phyloP scores from a whole-genome alignment of 1,140 invertebrate species.

The Trachymyrmex septentrionalis region DNA sequence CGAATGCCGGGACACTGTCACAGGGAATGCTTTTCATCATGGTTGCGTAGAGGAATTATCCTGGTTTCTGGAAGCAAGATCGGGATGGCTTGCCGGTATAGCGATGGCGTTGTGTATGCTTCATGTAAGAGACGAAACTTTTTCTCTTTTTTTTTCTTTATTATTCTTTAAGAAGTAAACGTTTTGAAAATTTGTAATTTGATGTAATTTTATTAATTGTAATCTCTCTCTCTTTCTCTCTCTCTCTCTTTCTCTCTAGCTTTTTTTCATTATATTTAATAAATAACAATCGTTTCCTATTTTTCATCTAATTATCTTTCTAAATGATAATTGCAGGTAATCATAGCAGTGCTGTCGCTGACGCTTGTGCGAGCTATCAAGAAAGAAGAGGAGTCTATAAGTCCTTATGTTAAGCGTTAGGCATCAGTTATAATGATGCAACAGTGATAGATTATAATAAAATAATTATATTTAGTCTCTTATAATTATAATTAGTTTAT shows the following conservation, averaged over 20 bases:
- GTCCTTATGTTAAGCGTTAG: conserved; percentile 79
- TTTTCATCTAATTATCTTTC: conserved; percentile 5
- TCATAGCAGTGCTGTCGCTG: conserved; percentile 89
- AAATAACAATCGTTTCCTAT: not conserved
- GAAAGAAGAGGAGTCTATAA: conserved; percentile 90
- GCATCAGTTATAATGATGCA: conserved; percentile 4
- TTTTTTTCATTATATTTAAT: not conserved
- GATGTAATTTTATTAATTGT: not conserved
- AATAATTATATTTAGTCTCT: not conserved
- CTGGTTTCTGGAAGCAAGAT: conserved; percentile 93
- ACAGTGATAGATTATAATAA: not conserved
- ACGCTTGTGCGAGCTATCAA: conserved; percentile 90
- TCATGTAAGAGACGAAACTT: conserved; percentile 87
- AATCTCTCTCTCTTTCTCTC: not conserved
- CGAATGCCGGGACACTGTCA: conserved; percentile 94
- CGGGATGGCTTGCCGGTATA: conserved; percentile 94
- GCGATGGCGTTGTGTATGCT: conserved; percentile 91
- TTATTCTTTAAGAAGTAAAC: not conserved
- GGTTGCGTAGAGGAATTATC: conserved; percentile 95
- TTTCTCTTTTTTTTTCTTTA: not conserved
- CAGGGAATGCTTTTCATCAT: conserved; percentile 95
- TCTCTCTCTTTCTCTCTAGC: too few relatives aligned
- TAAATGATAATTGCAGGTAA: conserved; percentile 86
- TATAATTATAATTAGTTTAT: too few relatives aligned
- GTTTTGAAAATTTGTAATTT: conserved; percentile 7